A percentile compares a stretch with the other conserved stretches of the same genome.
These are phyloP conservation scores for Drosophila sturtevanti DNA, from an alignment of 1,140 invertebrate species.

Conservation along the genomic window DNA sequence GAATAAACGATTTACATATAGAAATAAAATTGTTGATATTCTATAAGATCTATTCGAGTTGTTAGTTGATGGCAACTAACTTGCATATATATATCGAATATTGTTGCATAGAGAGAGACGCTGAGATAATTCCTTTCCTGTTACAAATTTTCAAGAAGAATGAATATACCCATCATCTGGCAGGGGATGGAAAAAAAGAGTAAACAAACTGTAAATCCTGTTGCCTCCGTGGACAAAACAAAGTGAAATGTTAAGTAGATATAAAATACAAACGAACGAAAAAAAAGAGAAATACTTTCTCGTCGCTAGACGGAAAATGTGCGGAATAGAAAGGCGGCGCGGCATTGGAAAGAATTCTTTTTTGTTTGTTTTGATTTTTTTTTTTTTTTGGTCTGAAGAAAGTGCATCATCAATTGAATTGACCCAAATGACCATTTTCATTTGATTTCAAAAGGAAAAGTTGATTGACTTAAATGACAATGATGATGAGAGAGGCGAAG, in stretches of 20 bases:
- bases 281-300: conserved; percentile 60
- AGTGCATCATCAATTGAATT: conserved; percentile 71
- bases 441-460: conserved; percentile 77
- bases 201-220: conserved; percentile 46
- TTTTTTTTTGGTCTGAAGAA: conserved; percentile 58
- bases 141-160: not conserved
- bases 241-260: conserved; percentile 18
- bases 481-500: conserved; percentile 39
- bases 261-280: conserved; percentile 19
- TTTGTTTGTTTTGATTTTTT: conserved; percentile 14
- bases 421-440: conserved; percentile 76
- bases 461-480: conserved; percentile 74
- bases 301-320: conserved; percentile 30
- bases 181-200: not conserved
- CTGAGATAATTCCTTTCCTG: not conserved
- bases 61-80: too few species aligned
- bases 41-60: too few species aligned
- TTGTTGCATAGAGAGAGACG: too few species aligned
- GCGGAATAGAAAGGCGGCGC: conserved; percentile 54
- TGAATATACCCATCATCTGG: not conserved
- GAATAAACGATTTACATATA: too few species aligned
- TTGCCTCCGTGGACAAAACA: conserved; percentile 8
- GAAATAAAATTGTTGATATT: too few species aligned
- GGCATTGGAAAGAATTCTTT: conserved; percentile 34
- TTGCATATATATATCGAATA: too few species aligned